Base-by-base conservation (phyloP, 1,140 invertebrate species). In the Brachystomella parvula region DNA sequence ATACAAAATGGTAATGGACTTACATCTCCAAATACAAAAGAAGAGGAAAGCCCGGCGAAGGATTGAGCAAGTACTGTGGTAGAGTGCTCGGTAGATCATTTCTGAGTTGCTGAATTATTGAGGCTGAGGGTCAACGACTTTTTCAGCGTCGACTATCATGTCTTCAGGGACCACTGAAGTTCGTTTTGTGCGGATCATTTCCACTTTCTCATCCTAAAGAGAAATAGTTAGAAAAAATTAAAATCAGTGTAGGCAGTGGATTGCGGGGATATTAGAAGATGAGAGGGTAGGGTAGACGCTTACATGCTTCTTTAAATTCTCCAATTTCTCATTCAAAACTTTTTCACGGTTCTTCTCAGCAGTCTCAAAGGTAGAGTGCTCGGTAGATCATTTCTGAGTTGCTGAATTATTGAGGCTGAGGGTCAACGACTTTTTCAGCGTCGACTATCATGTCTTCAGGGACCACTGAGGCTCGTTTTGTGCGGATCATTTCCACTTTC, bases 261-360 rank as follows among this genome's bases (percentile, higher is more conserved):
- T 17, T 29, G 29, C 30, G 29, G 1, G 12, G 21, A 33, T 31
- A 21, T 61, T 21, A 33, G 3, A 1, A 15, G 31, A 9, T 65
- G 2, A 28, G 6, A 19, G 19, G 24, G 28, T 24, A 12, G 33
- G 21, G 2, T 57, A 19, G 35, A 1, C 17, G n/a, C 68, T 64
- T 78, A 89, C 87, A 81, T 89, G 86, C 81, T 89, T 86, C 76
- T 87, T 87, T 74, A 89, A 83, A 76, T 83, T 84, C 75, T 89
- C 87, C 74, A 89, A 79, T 81, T 87, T 88, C 78, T 85, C 87
- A 79, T 89, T 85, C 63, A 90, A 84, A 77, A 89, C 87, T 76
- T 87, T 86, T 76, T 87, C 85, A 59, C 89, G 82, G 75, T 91
- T 90, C 74, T 83, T 82, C 77, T 89, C 87, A 64, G 88, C 88